These are phyloP conservation scores for Tautogolabrus adspersus DNA, from an alignment of 2,113 vertebrate species.

Conservation along the genomic window DNA sequence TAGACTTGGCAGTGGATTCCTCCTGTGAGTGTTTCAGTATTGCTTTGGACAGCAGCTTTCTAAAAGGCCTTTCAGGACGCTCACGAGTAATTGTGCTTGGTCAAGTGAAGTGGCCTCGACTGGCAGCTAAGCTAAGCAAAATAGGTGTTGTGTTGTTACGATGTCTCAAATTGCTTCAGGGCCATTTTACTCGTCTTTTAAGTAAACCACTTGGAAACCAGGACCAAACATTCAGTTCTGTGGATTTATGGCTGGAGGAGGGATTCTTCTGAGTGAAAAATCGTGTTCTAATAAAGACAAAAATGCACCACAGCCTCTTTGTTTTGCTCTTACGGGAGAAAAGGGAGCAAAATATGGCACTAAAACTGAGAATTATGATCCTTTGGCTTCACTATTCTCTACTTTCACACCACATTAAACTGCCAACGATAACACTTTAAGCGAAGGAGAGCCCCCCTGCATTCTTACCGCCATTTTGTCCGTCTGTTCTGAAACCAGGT, in stretches of 20 bases:
- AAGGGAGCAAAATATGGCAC: background rate
- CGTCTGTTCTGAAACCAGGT: constrained; percentile 99
- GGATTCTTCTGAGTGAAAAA: constrained; percentile 7
- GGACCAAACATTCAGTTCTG: constrained; percentile 17
- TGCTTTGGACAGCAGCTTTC: constrained; percentile 84
- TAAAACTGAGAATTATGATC: background rate
- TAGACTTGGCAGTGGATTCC: constrained; percentile 74
- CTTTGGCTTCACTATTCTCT: background rate
- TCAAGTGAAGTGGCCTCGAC: constrained; percentile 79
- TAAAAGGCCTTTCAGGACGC: constrained; percentile 82
- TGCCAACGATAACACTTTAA: background rate
- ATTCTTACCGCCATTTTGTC: constrained; percentile 96
- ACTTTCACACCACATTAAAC: background rate
- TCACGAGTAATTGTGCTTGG: constrained; percentile 81
- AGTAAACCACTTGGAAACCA: constrained; percentile 32
- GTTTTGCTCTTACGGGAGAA: constrained; percentile 1
- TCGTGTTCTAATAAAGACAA: constrained; percentile 18
- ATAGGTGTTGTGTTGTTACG: constrained; percentile 70
- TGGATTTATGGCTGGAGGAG: constrained; percentile 24
- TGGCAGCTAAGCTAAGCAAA: constrained; percentile 79
- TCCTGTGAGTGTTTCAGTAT: constrained; percentile 79
- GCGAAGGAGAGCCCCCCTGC: background rate
- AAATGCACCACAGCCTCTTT: constrained; percentile 22
- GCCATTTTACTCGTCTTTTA: constrained; percentile 38
- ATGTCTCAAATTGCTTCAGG: constrained; percentile 30